These are phyloP conservation scores for Lagopus muta DNA, from an alignment of 2,113 vertebrate species.

Conservation along the genomic window DNA sequence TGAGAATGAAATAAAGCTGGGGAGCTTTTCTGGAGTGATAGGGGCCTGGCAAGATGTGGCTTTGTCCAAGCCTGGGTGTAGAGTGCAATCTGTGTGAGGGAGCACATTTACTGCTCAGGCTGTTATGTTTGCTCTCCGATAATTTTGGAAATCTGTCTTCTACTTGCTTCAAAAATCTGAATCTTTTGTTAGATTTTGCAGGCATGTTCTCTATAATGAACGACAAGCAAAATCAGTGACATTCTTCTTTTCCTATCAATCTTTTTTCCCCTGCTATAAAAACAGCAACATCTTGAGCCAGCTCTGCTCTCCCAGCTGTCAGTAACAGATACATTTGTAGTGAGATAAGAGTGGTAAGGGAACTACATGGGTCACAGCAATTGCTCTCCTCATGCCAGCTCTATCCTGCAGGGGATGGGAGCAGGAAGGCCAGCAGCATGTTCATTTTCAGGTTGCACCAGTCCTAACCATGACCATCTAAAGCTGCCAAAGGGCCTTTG, in stretches of 20 bases:
- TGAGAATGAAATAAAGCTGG: background rate
- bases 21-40: background rate
- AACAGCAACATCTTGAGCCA: background rate
- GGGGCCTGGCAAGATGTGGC: background rate
- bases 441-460: constrained; percentile 18
- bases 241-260: background rate
- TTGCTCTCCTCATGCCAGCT: background rate
- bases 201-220: background rate
- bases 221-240: background rate
- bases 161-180: background rate
- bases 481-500: background rate
- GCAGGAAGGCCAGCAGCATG: background rate
- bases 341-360: background rate
- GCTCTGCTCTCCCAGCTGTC: background rate
- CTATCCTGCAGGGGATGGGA: background rate
- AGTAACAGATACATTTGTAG: background rate
- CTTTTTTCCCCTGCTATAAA: background rate
- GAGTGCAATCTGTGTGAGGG: background rate
- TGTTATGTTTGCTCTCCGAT: background rate
- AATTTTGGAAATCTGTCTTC: background rate
- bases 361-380: background rate
- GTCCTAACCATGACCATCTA: background rate
- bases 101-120: background rate
- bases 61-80: background rate
- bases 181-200: background rate